Evolutionary conservation across 2,797 vertebrate genomes (phyloP), one percentile per base, ranked within the genome.

Genomic region (Falco peregrinus): DNA sequence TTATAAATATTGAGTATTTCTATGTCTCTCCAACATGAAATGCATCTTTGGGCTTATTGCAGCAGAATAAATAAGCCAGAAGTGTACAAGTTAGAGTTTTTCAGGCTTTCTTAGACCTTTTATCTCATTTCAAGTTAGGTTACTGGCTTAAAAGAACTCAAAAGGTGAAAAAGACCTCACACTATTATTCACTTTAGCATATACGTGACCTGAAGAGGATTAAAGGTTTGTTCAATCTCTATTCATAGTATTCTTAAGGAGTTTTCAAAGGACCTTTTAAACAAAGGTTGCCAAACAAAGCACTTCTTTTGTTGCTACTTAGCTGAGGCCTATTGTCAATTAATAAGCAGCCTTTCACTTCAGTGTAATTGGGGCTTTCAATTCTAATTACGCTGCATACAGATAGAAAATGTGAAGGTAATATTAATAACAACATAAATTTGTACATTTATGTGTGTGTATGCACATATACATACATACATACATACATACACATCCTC

Each of bases 271-370:
- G 95, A 82, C 85, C 89, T 94, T 95, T 84, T 87, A 93, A 96
- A 98, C 97, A 98, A 98, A 98, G 97, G 95, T 97, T 95, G 96
- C 96, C 94, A 96, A 96, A 97, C 96, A 97, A 98, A 98, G 97
- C 96, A 87, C 91, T 96, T 97, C 95, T 97, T 93, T 96, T 97
- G 93, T 95, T 97, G 95, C 95, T 97, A 91, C 98, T 96, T 96
- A 93, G 96, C 92, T 89, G 91, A 94, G 89, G 79, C 67, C 92
- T 94, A 98, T 97, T 98, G 97, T 98, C 91, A 94, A 97, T 93
- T 90, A 93, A 90, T 97, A 97, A 95, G 95, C 61, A 79, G 95
- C 71, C 96, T 97, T 98, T 97, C 97, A 95, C 93, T 96, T 94
- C 94, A 37, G 54, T 79, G 68, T 94, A 98, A 98, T 95, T 97